These are phyloP conservation scores for Oryctes rhinoceros DNA, from an alignment of 1,140 invertebrate species.

Conservation along the genomic window DNA sequence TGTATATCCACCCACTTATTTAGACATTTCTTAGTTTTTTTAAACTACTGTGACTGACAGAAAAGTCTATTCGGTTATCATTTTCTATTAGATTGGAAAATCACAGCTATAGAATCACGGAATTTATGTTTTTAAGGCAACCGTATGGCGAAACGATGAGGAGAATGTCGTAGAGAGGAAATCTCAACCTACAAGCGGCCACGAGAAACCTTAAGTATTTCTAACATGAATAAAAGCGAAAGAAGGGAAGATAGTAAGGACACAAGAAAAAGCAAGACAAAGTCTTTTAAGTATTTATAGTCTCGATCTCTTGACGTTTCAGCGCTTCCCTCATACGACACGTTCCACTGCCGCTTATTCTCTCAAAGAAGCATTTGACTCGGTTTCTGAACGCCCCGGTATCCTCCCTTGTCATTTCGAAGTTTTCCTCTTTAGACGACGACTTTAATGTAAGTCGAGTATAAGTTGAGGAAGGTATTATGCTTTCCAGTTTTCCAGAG, in stretches of 20 bases:
- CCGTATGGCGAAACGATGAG: not conserved
- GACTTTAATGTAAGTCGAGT: not conserved
- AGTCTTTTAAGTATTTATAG: not conserved
- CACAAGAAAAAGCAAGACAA: not conserved
- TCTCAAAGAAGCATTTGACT: not conserved
- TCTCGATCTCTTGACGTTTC: constrained; percentile 2
- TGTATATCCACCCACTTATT: no score
- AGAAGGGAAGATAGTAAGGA: not conserved
- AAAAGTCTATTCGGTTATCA: no score
- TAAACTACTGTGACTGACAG: no score
- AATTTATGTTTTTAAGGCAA: not conserved
- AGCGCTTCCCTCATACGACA: not conserved
- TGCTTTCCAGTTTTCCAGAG: not conserved
- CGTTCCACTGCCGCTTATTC: not conserved
- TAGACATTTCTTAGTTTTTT: no score
- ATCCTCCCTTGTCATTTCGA: not conserved
- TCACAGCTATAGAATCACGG: no score
- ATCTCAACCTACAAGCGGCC: not conserved
- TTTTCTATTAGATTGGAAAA: no score
- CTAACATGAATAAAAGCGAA: not conserved
- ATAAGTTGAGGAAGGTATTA: not conserved
- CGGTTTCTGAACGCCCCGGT: not conserved
- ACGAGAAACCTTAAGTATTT: not conserved
- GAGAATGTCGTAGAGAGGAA: not conserved
- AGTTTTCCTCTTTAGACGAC: not conserved